Base-by-base conservation (phyloP, 2,113 vertebrate species). In the Urocolius indicus region DNA sequence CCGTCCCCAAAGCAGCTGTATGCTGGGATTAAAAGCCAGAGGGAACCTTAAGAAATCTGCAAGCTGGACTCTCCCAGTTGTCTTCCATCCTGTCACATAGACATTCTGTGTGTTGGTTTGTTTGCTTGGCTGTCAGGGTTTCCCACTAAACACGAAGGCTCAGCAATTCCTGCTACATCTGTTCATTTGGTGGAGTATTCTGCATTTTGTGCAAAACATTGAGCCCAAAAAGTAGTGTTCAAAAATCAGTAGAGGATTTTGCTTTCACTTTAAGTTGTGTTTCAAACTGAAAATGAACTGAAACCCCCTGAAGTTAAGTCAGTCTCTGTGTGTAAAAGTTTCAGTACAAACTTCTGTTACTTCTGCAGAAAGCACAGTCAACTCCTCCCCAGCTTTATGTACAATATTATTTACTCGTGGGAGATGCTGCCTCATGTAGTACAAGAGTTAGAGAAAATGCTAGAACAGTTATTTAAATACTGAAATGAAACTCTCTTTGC, bases 1-100 rank as follows among this genome's bases (percentile, higher is more conserved):
- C 65, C 32, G 20, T 63, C 80, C 90, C 80, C 76, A 36, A 29
- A 94, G 27, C 71, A 90, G 63, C 81, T 76, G 22, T 34, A 72
- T 79, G 45, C 85, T 92, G 59, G 41, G 90, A 86, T 89, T 89
- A 89, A 93, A 94, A 86, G 84, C 91, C 84, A 89, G 88, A 86
- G 80, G 81, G 79, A 96, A 92, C 76, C 90, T 93, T 83, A 26
- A 90, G 84, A 69, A 76, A 49, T 79, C 30, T 95, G 75, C 41
- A 41, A 30, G 57, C 59, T 89, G 89, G 83, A 4, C 58, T 82
- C 43, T 61, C 11, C n/a, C 38, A 29, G 45, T 61, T 10, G 2
- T 83, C 58, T 76, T 51, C 66, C 36, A 8, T 74, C 58, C 90
- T 1, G 23, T 45, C 79, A 30, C 32, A 16, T 51, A 38, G 48